These are phyloP conservation scores for Camponotus pennsylvanicus DNA, from an alignment of 1,140 invertebrate genomes.

Conservation along the genomic window DNA sequence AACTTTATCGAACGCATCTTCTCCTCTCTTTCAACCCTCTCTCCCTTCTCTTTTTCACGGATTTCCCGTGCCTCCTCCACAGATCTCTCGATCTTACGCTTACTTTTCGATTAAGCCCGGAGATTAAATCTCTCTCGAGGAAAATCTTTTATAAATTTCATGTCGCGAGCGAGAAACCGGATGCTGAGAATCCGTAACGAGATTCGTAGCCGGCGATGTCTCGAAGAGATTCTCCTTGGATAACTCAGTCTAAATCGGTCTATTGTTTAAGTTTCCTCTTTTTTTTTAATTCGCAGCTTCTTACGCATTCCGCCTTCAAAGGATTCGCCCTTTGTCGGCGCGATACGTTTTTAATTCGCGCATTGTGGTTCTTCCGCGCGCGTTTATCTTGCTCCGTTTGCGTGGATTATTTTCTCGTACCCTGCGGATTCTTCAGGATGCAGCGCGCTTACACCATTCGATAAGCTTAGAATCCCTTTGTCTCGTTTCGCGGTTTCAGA, in stretches of 20 bases:
- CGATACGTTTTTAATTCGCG: slow-evolving; percentile 57
- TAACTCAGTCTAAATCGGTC: slow-evolving; percentile 47
- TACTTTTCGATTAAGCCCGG: slow-evolving; percentile 58
- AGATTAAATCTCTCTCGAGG: slow-evolving; percentile 54
- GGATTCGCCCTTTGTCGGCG: slow-evolving; percentile 32
- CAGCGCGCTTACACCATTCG: slow-evolving; percentile 5
- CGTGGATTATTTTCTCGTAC: slow-evolving; percentile 30
- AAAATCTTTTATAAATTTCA: slow-evolving; percentile 64
- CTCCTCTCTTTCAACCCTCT: background rate
- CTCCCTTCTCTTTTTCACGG: background rate
- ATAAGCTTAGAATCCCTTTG: slow-evolving; percentile 37
- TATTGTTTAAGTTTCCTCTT: slow-evolving; percentile 51
- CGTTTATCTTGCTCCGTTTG: slow-evolving; percentile 41
- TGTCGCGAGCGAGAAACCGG: slow-evolving; percentile 50
- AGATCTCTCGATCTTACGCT: slow-evolving; percentile 56
- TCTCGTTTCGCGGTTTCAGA: background rate
- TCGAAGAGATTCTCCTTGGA: slow-evolving; percentile 28
- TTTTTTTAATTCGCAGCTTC: slow-evolving; percentile 19
- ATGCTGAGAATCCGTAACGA: slow-evolving; percentile 51
- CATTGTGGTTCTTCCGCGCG: slow-evolving; percentile 38
- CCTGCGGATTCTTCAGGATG: background rate
- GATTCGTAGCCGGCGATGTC: slow-evolving; percentile 30
- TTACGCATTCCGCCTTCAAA: slow-evolving; percentile 31
- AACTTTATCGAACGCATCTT: slow-evolving; percentile 48
- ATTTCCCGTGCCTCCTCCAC: slow-evolving; percentile 33